Evolutionary conservation across 2,888 invertebrate species (phyloP).

Genomic region (Eucera pruinosa): DNA sequence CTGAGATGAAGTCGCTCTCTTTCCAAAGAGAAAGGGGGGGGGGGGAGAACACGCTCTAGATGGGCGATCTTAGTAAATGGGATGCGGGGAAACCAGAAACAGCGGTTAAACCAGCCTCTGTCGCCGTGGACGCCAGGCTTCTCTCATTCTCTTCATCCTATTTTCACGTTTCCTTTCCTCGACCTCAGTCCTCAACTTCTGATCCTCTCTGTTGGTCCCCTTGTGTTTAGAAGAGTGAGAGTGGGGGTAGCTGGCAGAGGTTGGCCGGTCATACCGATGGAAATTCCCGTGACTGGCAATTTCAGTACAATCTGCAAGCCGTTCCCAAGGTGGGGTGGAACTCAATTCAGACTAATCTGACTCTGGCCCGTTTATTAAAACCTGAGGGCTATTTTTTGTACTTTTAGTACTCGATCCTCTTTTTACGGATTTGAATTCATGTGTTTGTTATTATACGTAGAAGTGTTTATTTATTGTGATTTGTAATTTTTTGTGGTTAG

Average conservation of each 20-base stretch:
- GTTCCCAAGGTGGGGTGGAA: slow-evolving; percentile 57
- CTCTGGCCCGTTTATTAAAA: slow-evolving; percentile 66
- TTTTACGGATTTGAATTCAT: background rate
- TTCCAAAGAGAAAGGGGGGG: slow-evolving; percentile 16
- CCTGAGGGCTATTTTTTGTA: slow-evolving; percentile 65
- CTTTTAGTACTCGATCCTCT: background rate
- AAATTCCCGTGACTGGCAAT: slow-evolving; percentile 74
- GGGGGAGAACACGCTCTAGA: slow-evolving; percentile 63
- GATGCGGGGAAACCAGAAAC: slow-evolving; percentile 73
- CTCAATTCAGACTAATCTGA: slow-evolving; percentile 78
- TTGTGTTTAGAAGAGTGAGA: background rate
- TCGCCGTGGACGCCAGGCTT: slow-evolving; percentile 61
- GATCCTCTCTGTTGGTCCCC: background rate
- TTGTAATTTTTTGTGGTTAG: no score
- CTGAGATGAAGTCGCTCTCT: slow-evolving; percentile 70
- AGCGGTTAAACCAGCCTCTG: slow-evolving; percentile 58
- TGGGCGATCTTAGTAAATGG: slow-evolving; percentile 65
- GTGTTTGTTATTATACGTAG: slow-evolving; percentile 5
- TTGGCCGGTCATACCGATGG: slow-evolving; percentile 70
- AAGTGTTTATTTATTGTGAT: no score
- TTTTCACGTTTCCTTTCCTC: slow-evolving; percentile 32
- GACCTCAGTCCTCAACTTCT: slow-evolving; percentile 2
- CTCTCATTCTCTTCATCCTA: slow-evolving; percentile 4
- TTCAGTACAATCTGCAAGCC: slow-evolving; percentile 75
- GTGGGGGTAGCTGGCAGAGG: slow-evolving; percentile 65